Percentiles rank a stretch among this genome's conserved stretches.
These are phyloP conservation scores for Chloroceryle amazona DNA, from an alignment of 2,797 vertebrate species.

Conservation along the genomic window DNA sequence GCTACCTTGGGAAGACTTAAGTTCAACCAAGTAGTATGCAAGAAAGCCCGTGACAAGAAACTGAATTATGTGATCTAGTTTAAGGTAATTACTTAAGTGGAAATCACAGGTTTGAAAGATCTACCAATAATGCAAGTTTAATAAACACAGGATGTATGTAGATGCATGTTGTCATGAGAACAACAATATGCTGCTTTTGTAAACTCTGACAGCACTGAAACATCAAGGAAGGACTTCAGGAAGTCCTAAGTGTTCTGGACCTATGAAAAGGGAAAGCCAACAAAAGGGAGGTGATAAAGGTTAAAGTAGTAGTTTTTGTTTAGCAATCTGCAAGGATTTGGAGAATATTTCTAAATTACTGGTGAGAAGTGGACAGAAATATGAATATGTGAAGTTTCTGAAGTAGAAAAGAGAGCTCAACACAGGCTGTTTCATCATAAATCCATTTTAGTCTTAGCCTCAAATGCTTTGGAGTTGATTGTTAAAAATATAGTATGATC, in stretches of 20 bases:
- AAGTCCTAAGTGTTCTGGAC: neutral
- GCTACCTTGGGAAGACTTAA: neutral
- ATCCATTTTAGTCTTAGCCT: neutral
- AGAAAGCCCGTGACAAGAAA: neutral
- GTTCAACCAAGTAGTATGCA: no score
- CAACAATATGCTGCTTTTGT: neutral
- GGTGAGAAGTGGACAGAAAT: neutral
- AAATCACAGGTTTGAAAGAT: neutral
- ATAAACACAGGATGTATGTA: neutral
- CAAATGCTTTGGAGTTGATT: neutral
- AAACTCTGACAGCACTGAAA: neutral
- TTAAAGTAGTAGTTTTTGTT: neutral
- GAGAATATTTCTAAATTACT: neutral
- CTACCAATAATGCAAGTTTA: rapidly evolving
- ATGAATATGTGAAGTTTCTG: neutral
- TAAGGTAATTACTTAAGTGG: neutral
- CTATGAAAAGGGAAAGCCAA: neutral
- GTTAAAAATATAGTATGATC: neutral
- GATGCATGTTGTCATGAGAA: neutral
- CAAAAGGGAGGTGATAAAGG: neutral
- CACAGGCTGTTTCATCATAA: neutral
- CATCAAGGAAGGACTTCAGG: neutral
- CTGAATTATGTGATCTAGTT: neutral
- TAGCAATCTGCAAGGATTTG: neutral
- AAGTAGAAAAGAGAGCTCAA: neutral